Conservation (phyloP, 2,113 vertebrate species). For the Esox niger region DNA sequence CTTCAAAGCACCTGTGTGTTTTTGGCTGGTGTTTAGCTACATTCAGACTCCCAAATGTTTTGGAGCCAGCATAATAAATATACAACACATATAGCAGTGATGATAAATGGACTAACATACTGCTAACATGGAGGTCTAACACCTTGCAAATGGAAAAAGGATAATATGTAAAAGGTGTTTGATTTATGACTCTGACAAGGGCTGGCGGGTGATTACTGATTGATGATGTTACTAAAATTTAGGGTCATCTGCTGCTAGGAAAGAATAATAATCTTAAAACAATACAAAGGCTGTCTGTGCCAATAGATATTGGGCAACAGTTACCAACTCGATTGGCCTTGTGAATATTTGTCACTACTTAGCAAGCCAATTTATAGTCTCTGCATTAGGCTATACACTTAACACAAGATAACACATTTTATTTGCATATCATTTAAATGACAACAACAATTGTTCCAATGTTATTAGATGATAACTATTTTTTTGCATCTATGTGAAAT, state of each 20-base stretch:
- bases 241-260: conserved; percentile 71
- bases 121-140: conserved; percentile 55
- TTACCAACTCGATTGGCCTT: no score
- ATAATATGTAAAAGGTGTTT: conserved; percentile 50
- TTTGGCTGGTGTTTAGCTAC: neutral
- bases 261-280: conserved; percentile 67
- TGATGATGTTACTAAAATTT: conserved; percentile 69
- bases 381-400: no score
- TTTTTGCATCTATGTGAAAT: no score
- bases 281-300: conserved; percentile 66
- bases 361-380: no score
- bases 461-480: no score
- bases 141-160: conserved; percentile 36
- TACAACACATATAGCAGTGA: conserved; percentile 13
- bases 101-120: conserved; percentile 60
- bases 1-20: no score
- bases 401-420: no score
- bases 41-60: conserved; percentile 6
- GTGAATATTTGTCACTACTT: no score
- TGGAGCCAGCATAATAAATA: conserved; percentile 8
- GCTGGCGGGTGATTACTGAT: conserved; percentile 70
- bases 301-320: no score
- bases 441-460: no score
- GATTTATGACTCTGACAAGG: conserved; percentile 70
- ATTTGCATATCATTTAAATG: no score